Conservation (phyloP, 1,140 invertebrate genomes). For the Drosophila lacteicornis region DNA sequence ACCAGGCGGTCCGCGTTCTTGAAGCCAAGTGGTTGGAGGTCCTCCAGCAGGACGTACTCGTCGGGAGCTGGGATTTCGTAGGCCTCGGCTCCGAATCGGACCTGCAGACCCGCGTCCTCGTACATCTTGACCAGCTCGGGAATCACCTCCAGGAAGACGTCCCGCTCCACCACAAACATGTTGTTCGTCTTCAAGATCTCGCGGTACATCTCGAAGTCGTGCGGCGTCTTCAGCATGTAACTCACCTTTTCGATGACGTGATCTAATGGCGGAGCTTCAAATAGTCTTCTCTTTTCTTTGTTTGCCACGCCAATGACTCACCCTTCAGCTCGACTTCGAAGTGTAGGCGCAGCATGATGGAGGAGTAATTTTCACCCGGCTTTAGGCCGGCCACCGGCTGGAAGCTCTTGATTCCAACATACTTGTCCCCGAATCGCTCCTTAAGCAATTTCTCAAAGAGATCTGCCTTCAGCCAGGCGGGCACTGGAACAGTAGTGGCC, state of each 20-base stretch:
- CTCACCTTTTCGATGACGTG: constrained; percentile 40
- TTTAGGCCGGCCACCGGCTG: constrained; percentile 45
- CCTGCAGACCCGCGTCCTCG: constrained; percentile 66
- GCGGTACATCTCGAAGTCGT: constrained; percentile 51
- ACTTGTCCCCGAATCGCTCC: constrained; percentile 58
- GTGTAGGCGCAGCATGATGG: constrained; percentile 62
- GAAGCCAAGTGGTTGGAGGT: constrained; percentile 85
- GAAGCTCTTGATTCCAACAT: constrained; percentile 68
- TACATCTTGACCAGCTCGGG: constrained; percentile 66
- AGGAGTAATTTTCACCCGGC: constrained; percentile 68
- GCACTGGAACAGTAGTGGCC: constrained; percentile 29
- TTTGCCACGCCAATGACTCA: constrained; percentile 23
- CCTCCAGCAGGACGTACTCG: constrained; percentile 85
- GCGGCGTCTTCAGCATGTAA: constrained; percentile 66
- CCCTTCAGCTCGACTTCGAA: constrained; percentile 57
- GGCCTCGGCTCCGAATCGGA: constrained; percentile 55
- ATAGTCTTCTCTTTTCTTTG: neutral
- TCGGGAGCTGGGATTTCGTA: constrained; percentile 52
- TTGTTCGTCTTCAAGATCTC: constrained; percentile 58
- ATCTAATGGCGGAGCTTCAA: constrained; percentile 39
- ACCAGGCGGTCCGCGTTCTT: constrained; percentile 86
- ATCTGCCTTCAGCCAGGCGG: constrained; percentile 84
- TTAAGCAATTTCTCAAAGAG: constrained; percentile 84
- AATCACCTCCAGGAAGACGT: constrained; percentile 54
- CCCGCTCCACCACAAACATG: constrained; percentile 58